Evolutionary conservation across 2,797 vertebrate species (phyloP).

Genomic region (Hydrophis major): DNA sequence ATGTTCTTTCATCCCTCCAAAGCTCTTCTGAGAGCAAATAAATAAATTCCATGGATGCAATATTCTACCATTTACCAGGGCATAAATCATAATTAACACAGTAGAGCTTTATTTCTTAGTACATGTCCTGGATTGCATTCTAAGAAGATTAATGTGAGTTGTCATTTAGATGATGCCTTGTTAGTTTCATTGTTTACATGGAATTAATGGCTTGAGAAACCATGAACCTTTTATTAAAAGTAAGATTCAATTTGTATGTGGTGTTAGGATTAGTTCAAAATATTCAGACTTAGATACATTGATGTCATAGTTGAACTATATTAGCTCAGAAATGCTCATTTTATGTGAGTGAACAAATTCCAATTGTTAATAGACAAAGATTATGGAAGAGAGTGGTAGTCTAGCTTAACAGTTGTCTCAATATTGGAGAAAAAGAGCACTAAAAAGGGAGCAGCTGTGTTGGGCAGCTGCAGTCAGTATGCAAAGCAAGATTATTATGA

Average conservation of each 20-base stretch:
- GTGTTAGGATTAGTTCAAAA: constrained; percentile 39
- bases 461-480: not conserved
- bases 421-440: not conserved
- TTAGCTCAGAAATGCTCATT: not conserved
- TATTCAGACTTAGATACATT: constrained; percentile 13
- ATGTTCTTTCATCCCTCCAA: not conserved
- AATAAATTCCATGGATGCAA: constrained; percentile 19
- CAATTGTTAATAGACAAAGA: not conserved
- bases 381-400: not conserved
- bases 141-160: constrained; percentile 39
- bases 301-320: not conserved
- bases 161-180: constrained; percentile 38
- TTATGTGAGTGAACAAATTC: not conserved
- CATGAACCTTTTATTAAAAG: constrained; percentile 56
- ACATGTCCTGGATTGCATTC: not conserved
- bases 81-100: not conserved
- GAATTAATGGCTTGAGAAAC: constrained; percentile 56
- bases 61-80: not conserved
- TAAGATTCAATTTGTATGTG: constrained; percentile 48
- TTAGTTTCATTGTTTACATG: constrained; percentile 58
- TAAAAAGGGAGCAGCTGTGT: not conserved
- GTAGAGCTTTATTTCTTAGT: not conserved
- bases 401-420: not conserved
- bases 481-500: not conserved
- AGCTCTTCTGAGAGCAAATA: constrained; percentile 35